These are phyloP conservation scores for Podotricha telesiphe DNA, from an alignment of 2,888 invertebrate genomes.

Conservation along the genomic window DNA sequence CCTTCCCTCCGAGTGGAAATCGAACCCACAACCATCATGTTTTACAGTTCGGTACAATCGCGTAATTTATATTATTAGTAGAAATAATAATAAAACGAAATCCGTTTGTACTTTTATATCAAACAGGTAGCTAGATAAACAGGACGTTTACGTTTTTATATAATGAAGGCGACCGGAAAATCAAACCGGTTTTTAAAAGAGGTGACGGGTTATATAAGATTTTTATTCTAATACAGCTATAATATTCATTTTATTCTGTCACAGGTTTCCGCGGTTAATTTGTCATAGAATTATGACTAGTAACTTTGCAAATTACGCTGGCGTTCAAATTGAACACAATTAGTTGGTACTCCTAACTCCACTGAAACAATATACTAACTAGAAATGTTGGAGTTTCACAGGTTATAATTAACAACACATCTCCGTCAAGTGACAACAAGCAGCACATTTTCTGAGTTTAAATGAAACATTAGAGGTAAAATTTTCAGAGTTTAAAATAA, in stretches of 20 bases:
- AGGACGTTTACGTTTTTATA: background rate
- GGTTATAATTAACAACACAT: background rate
- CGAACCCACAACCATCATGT: too few species aligned
- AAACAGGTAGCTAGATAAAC: background rate
- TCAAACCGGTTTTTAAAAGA: background rate
- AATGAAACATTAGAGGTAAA: background rate
- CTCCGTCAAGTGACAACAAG: background rate
- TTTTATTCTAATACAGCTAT: background rate
- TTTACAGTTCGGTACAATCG: too few species aligned
- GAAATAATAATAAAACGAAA: background rate
- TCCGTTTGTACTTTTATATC: background rate
- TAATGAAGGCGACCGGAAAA: background rate
- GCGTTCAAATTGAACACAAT: background rate
- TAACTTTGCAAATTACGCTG: background rate
- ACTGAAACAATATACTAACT: background rate
- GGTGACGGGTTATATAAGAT: background rate
- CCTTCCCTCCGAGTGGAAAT: too few species aligned
- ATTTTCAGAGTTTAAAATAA: background rate
- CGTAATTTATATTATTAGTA: too few species aligned
- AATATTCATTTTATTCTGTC: background rate
- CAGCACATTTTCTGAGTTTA: background rate
- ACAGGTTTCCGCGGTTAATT: background rate
- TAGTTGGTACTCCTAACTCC: background rate
- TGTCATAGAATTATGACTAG: background rate
- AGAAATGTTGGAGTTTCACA: background rate